Percentiles rank a stretch among this genome's conserved stretches.
phyloP scores from a whole-genome alignment of 2,888 invertebrate species.

The Muschampia plurimacula region DNA sequence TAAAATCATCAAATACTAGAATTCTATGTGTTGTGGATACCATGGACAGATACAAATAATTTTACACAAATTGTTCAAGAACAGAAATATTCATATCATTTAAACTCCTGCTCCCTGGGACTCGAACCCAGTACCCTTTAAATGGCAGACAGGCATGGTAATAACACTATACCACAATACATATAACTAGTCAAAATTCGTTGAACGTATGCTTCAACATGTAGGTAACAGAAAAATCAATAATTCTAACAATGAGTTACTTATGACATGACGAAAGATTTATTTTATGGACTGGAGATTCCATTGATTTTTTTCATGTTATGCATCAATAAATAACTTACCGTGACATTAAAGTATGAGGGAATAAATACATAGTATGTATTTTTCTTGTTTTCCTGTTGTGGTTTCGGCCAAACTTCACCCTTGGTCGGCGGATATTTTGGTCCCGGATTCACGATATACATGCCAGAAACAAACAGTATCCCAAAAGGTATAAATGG shows the following conservation, averaged over 20 bases:
- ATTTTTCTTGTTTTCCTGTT: constrained; percentile 70
- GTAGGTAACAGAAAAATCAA: constrained; percentile 23
- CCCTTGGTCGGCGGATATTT: constrained; percentile 85
- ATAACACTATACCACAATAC: no score
- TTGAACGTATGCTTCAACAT: not conserved
- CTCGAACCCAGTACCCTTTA: no score
- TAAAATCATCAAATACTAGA: no score
- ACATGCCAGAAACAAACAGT: constrained; percentile 30
- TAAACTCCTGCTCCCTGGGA: no score
- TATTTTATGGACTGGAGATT: not conserved
- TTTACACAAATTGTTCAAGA: no score
- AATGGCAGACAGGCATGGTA: no score
- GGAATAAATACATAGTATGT: constrained; percentile 76
- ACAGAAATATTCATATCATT: no score
- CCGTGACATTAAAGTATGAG: constrained; percentile 76
- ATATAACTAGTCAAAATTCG: no score
- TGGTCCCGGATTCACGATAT: constrained; percentile 74
- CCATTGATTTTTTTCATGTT: not conserved
- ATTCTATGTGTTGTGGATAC: no score
- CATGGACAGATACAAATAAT: no score
- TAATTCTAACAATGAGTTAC: constrained; percentile 18
- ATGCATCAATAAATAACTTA: constrained; percentile 53
- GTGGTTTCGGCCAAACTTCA: constrained; percentile 89
- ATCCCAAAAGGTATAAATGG: constrained; percentile 16
- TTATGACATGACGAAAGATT: not conserved